Conservation (phyloP, 2,797 vertebrate species). For the Spinus olivaceus region DNA sequence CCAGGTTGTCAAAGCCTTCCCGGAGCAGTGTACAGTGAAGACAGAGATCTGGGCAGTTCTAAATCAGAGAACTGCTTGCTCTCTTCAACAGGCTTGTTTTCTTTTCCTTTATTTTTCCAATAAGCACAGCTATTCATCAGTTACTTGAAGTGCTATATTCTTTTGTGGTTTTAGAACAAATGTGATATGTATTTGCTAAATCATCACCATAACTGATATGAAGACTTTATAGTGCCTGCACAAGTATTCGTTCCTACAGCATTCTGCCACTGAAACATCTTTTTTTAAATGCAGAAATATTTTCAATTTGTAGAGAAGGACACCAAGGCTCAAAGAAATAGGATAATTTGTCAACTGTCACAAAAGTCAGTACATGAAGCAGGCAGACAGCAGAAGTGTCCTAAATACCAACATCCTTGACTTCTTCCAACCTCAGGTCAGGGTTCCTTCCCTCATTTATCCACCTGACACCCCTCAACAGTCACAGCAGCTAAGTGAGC, state of each 20-base stretch:
- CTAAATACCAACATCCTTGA: not conserved
- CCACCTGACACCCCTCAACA: not conserved
- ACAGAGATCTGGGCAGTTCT: not conserved
- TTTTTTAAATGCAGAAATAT: not conserved
- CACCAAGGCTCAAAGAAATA: not conserved
- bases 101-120: not conserved
- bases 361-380: not conserved
- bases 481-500: not conserved
- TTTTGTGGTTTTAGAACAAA: not conserved
- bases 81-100: not conserved
- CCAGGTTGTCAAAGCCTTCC: not conserved
- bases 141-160: not conserved
- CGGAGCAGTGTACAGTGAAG: accelerated
- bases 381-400: not conserved
- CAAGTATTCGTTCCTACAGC: not conserved
- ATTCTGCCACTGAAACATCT: not conserved
- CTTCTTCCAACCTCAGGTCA: not conserved
- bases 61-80: not conserved
- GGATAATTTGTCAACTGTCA: not conserved
- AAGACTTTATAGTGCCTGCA: not conserved
- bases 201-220: not conserved
- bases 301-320: not conserved
- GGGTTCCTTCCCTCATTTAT: not conserved
- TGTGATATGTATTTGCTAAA: not conserved
- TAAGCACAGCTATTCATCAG: not conserved